Percentiles rank a stretch among this genome's conserved stretches.
Conservation (phyloP, 2,113 vertebrate species). For the Cololabis saira region DNA sequence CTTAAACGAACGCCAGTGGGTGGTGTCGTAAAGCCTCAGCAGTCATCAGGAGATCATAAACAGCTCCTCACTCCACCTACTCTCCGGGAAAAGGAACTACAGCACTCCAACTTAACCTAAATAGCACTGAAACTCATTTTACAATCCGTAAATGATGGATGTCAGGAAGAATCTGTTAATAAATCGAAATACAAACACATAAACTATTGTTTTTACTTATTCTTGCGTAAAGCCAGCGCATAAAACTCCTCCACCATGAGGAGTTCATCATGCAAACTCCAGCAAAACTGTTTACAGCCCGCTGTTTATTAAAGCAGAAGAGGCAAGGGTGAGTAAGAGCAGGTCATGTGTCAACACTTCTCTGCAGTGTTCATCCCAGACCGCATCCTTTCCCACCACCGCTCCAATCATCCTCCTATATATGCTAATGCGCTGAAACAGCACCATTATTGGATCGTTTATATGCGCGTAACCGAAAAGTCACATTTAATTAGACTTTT, state of each 20-base stretch:
- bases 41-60: conserved; percentile 32
- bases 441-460: no score
- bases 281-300: not conserved
- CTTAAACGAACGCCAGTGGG: conserved; percentile 11
- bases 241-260: no score
- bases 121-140: not conserved
- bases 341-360: conserved; percentile 53
- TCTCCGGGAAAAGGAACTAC: not conserved
- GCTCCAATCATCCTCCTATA: not conserved
- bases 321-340: conserved; percentile 5
- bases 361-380: not conserved
- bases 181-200: no score
- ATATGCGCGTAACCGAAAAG: no score
- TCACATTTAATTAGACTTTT: no score
- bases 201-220: no score
- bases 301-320: not conserved
- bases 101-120: not conserved
- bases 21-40: conserved; percentile 38
- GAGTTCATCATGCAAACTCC: no score
- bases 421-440: not conserved
- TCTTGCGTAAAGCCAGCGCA: no score
- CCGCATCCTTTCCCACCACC: not conserved
- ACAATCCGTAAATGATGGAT: no score
- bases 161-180: no score
- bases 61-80: conserved; percentile 14